These are phyloP conservation scores for Calypte anna DNA, from an alignment of 2,113 vertebrate genomes.

Conservation along the genomic window DNA sequence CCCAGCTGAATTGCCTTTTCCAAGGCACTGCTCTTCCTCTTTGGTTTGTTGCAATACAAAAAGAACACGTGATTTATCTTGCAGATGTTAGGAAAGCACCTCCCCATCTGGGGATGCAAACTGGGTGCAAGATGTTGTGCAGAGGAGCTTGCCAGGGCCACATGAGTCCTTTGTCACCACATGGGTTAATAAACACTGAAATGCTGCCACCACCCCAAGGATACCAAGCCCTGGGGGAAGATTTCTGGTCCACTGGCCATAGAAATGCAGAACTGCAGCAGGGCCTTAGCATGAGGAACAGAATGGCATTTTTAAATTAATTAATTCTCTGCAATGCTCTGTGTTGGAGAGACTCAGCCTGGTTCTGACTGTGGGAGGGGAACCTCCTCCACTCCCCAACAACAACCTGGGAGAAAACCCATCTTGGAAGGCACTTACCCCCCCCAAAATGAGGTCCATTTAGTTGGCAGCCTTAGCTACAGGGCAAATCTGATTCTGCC, in stretches of 20 bases:
- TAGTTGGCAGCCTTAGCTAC: neutral
- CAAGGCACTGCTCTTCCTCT: neutral
- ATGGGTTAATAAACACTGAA: neutral
- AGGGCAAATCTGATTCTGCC: neutral
- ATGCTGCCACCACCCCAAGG: neutral
- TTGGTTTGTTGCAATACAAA: neutral
- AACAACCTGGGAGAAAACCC: neutral
- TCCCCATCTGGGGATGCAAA: neutral
- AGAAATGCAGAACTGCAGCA: neutral
- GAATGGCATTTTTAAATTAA: neutral
- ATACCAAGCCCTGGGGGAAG: neutral
- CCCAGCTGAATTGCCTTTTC: neutral
- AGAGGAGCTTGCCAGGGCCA: neutral
- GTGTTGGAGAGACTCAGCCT: rapidly evolving
- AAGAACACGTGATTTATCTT: rapidly evolving
- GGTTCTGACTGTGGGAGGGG: neutral
- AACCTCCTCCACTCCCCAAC: neutral
- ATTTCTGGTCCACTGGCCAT: neutral
- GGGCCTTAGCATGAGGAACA: neutral
- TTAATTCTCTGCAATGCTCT: neutral
- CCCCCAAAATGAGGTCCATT: neutral
- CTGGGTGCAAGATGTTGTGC: rapidly evolving
- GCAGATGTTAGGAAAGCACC: neutral
- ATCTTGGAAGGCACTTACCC: neutral
- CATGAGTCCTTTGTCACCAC: neutral